phyloP scores from a whole-genome alignment of 2,888 invertebrate genomes.

The Cepaea hortensis region DNA sequence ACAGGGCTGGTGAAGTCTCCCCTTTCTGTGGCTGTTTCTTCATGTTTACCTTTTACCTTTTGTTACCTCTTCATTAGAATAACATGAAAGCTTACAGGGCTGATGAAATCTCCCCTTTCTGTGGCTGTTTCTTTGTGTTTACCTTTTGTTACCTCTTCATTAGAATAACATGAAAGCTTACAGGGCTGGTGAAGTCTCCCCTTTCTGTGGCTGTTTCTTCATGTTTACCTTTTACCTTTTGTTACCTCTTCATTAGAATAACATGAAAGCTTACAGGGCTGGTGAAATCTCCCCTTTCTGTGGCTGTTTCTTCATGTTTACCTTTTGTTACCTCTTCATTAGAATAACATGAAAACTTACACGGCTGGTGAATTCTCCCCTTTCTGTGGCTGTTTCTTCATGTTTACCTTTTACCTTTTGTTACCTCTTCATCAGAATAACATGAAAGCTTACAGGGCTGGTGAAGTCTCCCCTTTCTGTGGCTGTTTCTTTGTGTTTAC shows the following conservation, averaged over 20 bases:
- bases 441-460: conserved; percentile 48
- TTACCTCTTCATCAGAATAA: too few species aligned
- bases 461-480: conserved; percentile 69
- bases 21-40: too few species aligned
- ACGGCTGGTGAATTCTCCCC: conserved; percentile 67
- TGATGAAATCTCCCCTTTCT: conserved; percentile 69
- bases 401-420: too few species aligned
- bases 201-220: too few species aligned
- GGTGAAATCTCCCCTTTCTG: conserved; percentile 70
- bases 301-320: neutral
- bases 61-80: neutral
- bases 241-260: neutral
- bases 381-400: conserved; percentile 81
- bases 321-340: conserved; percentile 90
- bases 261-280: conserved; percentile 38
- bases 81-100: conserved; percentile 39
- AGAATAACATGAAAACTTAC: conserved; percentile 53
- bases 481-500: conserved; percentile 84
- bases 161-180: too few species aligned
- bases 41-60: too few species aligned
- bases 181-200: too few species aligned
- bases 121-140: conserved; percentile 83
- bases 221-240: too few species aligned
- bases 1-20: too few species aligned
- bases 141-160: too few species aligned